Evolutionary conservation across 2,113 vertebrate species (phyloP).

Genomic region (Picathartes gymnocephalus): DNA sequence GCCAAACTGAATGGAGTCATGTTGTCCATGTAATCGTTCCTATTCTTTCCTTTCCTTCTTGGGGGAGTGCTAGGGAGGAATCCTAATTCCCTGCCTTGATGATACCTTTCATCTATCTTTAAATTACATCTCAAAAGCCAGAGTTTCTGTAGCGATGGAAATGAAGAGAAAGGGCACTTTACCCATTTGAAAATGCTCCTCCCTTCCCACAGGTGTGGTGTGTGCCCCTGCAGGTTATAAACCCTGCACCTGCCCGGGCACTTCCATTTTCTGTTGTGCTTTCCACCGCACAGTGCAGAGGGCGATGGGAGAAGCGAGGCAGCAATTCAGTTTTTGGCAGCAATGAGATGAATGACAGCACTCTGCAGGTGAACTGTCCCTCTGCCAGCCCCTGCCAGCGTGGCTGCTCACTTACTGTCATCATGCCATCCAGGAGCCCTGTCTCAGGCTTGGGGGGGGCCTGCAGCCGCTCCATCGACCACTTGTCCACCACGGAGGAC

Average conservation of each 20-base stretch:
- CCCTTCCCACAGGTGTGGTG: neutral
- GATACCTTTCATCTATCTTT: constrained; percentile 27
- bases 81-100: constrained; percentile 35
- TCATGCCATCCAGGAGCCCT: constrained; percentile 89
- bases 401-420: constrained; percentile 81
- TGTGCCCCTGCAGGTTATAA: neutral
- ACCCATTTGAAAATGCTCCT: constrained; percentile 46
- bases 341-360: neutral
- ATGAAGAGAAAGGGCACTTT: constrained; percentile 10
- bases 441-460: constrained; percentile 84
- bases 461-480: constrained; percentile 94
- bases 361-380: fast-evolving
- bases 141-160: neutral
- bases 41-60: neutral
- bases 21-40: neutral
- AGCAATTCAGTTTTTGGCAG: neutral
- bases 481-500: constrained; percentile 87
- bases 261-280: neutral
- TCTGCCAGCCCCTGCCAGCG: fast-evolving
- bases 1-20: neutral
- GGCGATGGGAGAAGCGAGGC: neutral
- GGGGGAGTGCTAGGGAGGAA: neutral
- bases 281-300: neutral
- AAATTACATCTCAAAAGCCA: constrained; percentile 58
- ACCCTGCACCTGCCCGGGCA: neutral